Base-by-base conservation (phyloP, 2,888 invertebrate genomes). In the Esperia sulphurella region DNA sequence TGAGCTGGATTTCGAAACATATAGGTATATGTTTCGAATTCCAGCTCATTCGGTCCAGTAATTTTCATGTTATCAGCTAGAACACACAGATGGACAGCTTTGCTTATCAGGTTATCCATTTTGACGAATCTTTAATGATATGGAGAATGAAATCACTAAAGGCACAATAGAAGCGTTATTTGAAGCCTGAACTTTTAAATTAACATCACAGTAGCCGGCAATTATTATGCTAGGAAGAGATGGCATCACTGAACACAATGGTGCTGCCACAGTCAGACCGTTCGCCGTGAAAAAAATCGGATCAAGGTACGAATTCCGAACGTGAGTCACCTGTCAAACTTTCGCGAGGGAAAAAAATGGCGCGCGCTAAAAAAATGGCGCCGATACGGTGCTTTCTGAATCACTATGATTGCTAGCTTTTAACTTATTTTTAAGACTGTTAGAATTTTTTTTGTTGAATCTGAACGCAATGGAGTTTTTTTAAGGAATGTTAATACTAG, bases 251-350 rank as follows among this genome's bases (percentile, higher is more conserved):
- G 45, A 43, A 49, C 41, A 14, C 28, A 35, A 12, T 46, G 38
- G 38, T 48, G 44, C 48, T 43, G 45, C 28, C 38, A 29, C 45
- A 21, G 21, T 21, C 45, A 21, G 21, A 3, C 6, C 35, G 35
- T 41, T 38, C 38, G 41, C 41, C 47, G 47, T 51, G 57, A 54
- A 55, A 52, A 21, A 43, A 53, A 41, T 14, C 53, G 52, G 55
- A 55, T 49, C 56, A 55, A 51, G 55, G 54, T 53, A 46, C 56
- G 55, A 57, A 61, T 67, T 65, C 63, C 65, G 65, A 63, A 65
- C 70, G 69, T 83, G 81, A 82, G 49, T 82, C 83, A 83, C 73
- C 76, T 79, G 79, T 79, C 77, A 79, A 81, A 79, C 79, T 80
- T 83, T 82, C 79, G 79, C 79, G 79, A 2, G 63, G 57, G 59